Base-by-base conservation (phyloP, 1,140 invertebrate genomes). In the Aphidius gifuensis region DNA sequence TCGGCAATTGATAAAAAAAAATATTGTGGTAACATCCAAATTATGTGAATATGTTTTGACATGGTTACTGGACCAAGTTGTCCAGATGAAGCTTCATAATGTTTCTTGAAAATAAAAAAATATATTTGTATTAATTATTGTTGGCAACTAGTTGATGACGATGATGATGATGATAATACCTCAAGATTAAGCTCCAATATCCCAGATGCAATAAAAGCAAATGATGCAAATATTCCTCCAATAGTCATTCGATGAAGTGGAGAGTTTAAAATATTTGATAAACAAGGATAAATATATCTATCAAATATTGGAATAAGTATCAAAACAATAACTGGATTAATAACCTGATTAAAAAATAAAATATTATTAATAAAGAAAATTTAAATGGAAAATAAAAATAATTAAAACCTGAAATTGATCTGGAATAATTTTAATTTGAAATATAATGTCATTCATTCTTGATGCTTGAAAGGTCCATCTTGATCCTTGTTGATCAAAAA, bases 381-480 rank as follows among this genome's bases (percentile, higher is more conserved):
- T 32, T 32, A 32, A 32, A 32, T 32, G 23, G 4, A 32, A 32
- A 32, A 3, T 32, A 32, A 32, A 32, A 32, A 32, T 32, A 3
- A 4, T 3, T 32, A 32, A 32, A 0, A 92, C 90, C 80, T 93
- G 92, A 84, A 97, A 89, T 77, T 97, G 94, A 78, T 97, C 94
- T 0, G 95, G 92, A 65, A 93, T 87, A 8, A 97, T 81, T 0
- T 82, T 81, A 21, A 84, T 84, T 60, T 83, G 85, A 2, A 86
- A 85, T 4, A 96, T 74, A 11, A 86, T 75, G 8, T 96, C 93
- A 72, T 94, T 83, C 92, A 98, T 95, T 66, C 89, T 84, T 0
- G 88, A 88, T 7, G 96, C 96, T 84, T 98, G 96, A 63, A 97
- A 87, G 1, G 94, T 96, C 96, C 96, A 99, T 51, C 91, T 85